phyloP scores from a whole-genome alignment of 2,113 vertebrate genomes.

The Silurus meridionalis region DNA sequence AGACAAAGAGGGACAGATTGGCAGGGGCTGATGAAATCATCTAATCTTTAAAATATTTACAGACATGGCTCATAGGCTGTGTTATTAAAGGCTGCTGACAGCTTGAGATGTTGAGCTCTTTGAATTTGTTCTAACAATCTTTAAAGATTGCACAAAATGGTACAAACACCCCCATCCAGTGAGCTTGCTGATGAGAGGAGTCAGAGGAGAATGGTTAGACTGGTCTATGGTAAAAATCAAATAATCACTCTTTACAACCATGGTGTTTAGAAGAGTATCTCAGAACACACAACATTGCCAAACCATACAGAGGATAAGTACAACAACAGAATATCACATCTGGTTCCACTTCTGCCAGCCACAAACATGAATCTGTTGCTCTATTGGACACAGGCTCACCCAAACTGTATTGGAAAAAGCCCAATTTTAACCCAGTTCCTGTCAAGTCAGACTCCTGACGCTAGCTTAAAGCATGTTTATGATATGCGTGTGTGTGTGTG shows the following conservation, averaged over 20 bases:
- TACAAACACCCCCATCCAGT: not conserved
- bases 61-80: not conserved
- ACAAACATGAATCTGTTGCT: not conserved
- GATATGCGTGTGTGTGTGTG: not conserved
- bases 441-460: not conserved
- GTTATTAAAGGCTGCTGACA: conserved; percentile 69
- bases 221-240: not conserved
- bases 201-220: not conserved
- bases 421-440: not conserved
- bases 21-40: conserved; percentile 12
- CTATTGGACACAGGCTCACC: not conserved
- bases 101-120: not conserved
- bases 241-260: not conserved
- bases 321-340: not conserved
- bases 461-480: not conserved
- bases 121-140: not conserved
- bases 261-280: not conserved
- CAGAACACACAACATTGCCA: not conserved
- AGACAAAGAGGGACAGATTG: conserved; percentile 10
- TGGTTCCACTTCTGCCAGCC: not conserved
- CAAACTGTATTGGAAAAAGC: not conserved
- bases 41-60: conserved; percentile 7
- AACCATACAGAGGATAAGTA: not conserved
- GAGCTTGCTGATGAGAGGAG: not conserved
- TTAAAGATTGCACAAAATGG: not conserved